A percentile compares a stretch with the other conserved stretches of the same genome.
Conservation (phyloP, 2,888 invertebrate genomes). For the Dione vanillae region DNA sequence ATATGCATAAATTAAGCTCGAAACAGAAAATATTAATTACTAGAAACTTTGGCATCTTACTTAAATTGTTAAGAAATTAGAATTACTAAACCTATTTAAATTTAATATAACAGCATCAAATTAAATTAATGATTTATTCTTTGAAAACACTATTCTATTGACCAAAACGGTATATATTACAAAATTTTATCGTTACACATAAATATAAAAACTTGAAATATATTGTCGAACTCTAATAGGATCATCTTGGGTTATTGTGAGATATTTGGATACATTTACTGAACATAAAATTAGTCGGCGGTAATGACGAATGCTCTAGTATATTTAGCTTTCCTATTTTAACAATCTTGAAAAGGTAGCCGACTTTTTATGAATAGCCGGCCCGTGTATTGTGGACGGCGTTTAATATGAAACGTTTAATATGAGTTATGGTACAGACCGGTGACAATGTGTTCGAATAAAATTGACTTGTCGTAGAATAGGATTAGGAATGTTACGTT, state of each 20-base stretch:
- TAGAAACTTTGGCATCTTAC: neutral
- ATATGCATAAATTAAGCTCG: too few relatives aligned
- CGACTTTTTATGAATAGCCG: constrained; percentile 64
- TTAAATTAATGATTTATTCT: neutral
- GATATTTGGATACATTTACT: constrained; percentile 44
- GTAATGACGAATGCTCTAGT: constrained; percentile 73
- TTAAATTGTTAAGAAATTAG: too few relatives aligned
- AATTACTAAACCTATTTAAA: neutral
- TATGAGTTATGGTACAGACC: constrained; percentile 70
- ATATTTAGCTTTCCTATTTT: constrained; percentile 71
- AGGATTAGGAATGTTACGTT: constrained; percentile 74
- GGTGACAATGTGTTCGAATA: constrained; percentile 72
- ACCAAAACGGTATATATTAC: neutral
- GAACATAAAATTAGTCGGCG: constrained; percentile 69
- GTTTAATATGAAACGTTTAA: constrained; percentile 72
- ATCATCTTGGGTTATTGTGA: constrained; percentile 18
- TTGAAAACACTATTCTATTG: neutral
- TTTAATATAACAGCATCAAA: neutral
- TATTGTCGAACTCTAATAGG: constrained; percentile 3
- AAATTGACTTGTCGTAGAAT: constrained; percentile 77
- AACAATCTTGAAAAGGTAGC: constrained; percentile 72
- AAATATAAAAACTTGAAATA: constrained; percentile 6
- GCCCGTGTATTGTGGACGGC: constrained; percentile 59
- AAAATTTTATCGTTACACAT: constrained; percentile 7
- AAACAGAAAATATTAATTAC: too few relatives aligned